Conservation (phyloP, 2,797 vertebrate genomes). For the Falco peregrinus region DNA sequence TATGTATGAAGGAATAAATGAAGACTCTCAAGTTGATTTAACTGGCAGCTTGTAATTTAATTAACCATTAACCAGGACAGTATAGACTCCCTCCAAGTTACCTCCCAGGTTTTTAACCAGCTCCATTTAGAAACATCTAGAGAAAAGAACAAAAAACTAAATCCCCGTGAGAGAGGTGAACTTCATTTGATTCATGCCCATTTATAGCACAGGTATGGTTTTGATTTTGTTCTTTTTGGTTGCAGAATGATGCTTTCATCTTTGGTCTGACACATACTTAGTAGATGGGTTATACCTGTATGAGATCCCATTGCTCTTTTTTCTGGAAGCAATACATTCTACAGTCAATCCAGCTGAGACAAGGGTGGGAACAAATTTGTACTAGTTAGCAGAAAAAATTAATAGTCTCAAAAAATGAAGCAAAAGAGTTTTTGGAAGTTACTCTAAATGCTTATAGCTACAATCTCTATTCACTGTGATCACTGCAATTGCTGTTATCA, state of each 20-base stretch:
- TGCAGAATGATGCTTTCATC: not conserved
- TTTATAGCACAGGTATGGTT: not conserved
- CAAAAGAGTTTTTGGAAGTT: not conserved
- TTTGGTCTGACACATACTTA: not conserved
- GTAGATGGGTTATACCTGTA: not conserved
- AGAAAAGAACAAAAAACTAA: not conserved
- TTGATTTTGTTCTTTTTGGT: not conserved
- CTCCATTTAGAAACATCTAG: not conserved
- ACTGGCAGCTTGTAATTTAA: not conserved
- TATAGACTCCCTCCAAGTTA: not conserved
- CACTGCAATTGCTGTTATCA: not conserved
- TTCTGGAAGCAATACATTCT: not conserved
- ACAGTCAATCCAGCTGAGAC: not conserved
- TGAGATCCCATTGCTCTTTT: not conserved
- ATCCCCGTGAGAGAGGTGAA: not conserved
- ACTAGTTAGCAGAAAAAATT: not conserved
- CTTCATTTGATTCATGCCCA: not conserved
- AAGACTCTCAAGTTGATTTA: not conserved
- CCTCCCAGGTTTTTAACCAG: not conserved
- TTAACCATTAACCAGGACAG: not conserved
- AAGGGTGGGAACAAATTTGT: not conserved
- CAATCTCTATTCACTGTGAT: not conserved
- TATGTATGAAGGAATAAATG: not conserved
- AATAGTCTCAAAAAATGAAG: not conserved
- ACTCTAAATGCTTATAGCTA: not conserved